Percentiles rank a stretch among this genome's conserved stretches.
Conservation (phyloP, 2,888 invertebrate species). For the Drosophila nr. perissopoda region DNA sequence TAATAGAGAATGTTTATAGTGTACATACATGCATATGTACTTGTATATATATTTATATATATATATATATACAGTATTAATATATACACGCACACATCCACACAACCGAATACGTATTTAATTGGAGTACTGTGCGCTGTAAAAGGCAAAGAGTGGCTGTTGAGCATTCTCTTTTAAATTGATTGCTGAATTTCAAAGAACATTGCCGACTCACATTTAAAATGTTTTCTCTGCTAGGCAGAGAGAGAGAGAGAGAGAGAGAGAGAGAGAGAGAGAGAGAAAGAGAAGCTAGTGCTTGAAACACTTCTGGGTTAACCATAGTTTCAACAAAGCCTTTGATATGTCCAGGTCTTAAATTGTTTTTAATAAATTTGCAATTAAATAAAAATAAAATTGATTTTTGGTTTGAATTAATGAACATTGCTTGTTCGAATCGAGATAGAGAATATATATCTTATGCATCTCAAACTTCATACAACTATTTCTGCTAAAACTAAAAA, state of each 20-base stretch:
- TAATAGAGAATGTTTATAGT: conserved; percentile 29
- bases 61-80: not conserved
- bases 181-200: conserved; percentile 13
- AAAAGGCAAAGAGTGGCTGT: conserved; percentile 12
- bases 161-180: conserved; percentile 7
- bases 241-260: too few species aligned
- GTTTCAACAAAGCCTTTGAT: not conserved
- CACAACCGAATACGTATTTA: conserved; percentile 10
- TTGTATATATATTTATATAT: not conserved
- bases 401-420: not conserved
- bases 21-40: not conserved
- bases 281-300: not conserved
- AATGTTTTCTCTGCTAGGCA: not conserved
- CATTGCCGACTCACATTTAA: not conserved
- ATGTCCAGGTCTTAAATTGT: too few species aligned
- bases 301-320: not conserved
- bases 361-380: not conserved
- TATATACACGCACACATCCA: not conserved
- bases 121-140: conserved; percentile 14
- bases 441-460: not conserved
- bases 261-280: not conserved
- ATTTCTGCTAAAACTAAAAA: not conserved
- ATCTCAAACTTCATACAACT: not conserved
- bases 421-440: not conserved
- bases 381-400: not conserved